Percentiles rank a stretch among this genome's conserved stretches.
Conservation (phyloP, 2,888 invertebrate species). For the Caenorhabditis uteleia region DNA sequence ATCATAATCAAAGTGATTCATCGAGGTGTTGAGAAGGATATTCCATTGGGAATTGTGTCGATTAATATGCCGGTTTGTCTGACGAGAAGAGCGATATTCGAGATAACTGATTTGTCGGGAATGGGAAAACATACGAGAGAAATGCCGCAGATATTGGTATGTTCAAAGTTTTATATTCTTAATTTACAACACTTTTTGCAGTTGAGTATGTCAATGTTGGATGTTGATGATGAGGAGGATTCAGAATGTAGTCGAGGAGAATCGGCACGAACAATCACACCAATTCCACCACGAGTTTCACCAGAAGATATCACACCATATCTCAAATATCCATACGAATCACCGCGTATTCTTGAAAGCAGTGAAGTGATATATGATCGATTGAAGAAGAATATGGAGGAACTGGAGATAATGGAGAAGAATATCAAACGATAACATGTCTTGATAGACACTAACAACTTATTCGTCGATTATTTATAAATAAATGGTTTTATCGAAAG, state of each 20-base stretch:
- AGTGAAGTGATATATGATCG: background rate
- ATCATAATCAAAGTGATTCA: constrained; percentile 47
- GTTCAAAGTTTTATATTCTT: background rate
- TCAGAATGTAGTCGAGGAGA: background rate
- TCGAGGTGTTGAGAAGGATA: constrained; percentile 2
- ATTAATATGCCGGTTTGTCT: constrained; percentile 28
- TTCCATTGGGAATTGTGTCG: constrained; percentile 23
- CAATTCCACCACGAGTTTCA: background rate
- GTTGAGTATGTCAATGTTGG: constrained; percentile 31
- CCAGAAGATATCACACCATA: background rate
- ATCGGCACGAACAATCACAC: background rate
- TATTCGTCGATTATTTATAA: no score
- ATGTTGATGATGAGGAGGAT: constrained; percentile 16
- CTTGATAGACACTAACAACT: background rate
- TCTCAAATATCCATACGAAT: background rate
- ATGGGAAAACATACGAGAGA: constrained; percentile 11
- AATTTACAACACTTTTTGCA: constrained; percentile 10
- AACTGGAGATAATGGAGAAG: background rate
- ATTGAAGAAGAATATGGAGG: constrained; percentile 6
- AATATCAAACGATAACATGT: background rate
- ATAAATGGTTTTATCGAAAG: no score
- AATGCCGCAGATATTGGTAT: constrained; percentile 33
- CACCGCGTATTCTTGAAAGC: background rate
- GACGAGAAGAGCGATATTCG: constrained; percentile 16
- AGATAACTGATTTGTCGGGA: constrained; percentile 37